Conservation (phyloP, 2,113 vertebrate species). For the Macrotus californicus region DNA sequence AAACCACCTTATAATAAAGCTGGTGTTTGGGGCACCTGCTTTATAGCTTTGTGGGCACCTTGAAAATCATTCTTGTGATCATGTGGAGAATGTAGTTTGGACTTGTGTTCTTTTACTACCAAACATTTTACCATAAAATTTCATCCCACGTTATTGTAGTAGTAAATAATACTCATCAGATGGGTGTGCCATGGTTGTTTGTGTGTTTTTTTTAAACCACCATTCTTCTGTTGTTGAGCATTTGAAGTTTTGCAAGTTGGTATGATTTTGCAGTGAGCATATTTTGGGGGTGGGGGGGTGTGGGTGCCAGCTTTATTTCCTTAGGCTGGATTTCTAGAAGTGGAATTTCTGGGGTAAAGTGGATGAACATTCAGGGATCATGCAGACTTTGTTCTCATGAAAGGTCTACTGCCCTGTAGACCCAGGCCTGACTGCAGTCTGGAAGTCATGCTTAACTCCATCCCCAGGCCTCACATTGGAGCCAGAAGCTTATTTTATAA, state of each 20-base stretch:
- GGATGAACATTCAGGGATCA: not conserved
- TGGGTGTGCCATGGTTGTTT: not conserved
- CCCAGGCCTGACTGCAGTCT: not conserved
- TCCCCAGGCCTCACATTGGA: not conserved
- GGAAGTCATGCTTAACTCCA: not conserved
- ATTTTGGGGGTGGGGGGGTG: not conserved
- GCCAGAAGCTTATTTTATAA: not conserved
- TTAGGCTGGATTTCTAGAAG: not conserved
- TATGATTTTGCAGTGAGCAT: not conserved
- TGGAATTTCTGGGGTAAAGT: not conserved
- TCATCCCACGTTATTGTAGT: not conserved
- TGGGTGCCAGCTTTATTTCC: not conserved
- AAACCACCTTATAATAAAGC: not conserved
- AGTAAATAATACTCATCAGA: not conserved
- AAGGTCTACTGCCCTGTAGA: not conserved
- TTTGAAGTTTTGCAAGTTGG: not conserved
- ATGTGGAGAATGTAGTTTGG: not conserved
- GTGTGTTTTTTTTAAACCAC: not conserved
- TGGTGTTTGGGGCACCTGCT: not conserved
- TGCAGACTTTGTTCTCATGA: not conserved
- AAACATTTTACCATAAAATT: not conserved
- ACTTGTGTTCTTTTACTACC: not conserved
- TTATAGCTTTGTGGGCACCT: not conserved
- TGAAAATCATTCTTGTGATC: not conserved
- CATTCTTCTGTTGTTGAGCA: not conserved